These are phyloP conservation scores for Pogonomyrmex barbatus DNA, from an alignment of 1,140 invertebrate genomes.

Conservation along the genomic window DNA sequence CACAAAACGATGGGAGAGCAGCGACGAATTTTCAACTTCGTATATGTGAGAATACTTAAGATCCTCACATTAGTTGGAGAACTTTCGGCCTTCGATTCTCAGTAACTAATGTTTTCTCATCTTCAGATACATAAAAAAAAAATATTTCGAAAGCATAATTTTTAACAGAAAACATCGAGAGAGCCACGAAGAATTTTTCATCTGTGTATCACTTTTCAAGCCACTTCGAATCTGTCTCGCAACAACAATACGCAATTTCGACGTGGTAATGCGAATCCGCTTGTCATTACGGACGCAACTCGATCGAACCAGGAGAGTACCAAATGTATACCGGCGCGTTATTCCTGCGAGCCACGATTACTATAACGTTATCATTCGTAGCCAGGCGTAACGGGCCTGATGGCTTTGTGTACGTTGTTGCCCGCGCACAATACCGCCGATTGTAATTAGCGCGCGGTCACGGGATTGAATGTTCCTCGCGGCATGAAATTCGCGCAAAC, in stretches of 20 bases:
- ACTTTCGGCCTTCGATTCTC: too few relatives aligned
- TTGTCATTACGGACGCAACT: slow-evolving; percentile 24
- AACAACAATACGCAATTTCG: neutral
- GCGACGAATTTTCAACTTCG: too few relatives aligned
- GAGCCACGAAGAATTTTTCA: too few relatives aligned
- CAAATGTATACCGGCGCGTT: neutral
- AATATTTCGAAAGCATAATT: too few relatives aligned
- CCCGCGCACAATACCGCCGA: slow-evolving; percentile 19
- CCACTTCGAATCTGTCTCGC: neutral
- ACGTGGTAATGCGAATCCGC: neutral
- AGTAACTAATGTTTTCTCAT: too few relatives aligned
- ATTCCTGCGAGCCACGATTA: slow-evolving; percentile 38
- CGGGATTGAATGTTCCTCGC: slow-evolving; percentile 52
- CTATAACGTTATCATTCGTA: slow-evolving; percentile 58
- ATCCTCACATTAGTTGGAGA: too few relatives aligned
- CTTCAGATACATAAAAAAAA: too few relatives aligned
- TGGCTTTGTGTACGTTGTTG: slow-evolving; percentile 40
- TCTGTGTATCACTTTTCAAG: neutral
- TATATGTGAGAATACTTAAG: too few relatives aligned
- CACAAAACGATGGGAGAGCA: too few relatives aligned
- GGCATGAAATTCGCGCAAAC: slow-evolving; percentile 56
- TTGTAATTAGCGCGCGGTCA: slow-evolving; percentile 46
- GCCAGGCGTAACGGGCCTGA: neutral
- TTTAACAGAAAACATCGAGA: too few relatives aligned
- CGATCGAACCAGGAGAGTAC: neutral